phyloP scores from a whole-genome alignment of 2,113 vertebrate genomes.

The Odocoileus virginianus region DNA sequence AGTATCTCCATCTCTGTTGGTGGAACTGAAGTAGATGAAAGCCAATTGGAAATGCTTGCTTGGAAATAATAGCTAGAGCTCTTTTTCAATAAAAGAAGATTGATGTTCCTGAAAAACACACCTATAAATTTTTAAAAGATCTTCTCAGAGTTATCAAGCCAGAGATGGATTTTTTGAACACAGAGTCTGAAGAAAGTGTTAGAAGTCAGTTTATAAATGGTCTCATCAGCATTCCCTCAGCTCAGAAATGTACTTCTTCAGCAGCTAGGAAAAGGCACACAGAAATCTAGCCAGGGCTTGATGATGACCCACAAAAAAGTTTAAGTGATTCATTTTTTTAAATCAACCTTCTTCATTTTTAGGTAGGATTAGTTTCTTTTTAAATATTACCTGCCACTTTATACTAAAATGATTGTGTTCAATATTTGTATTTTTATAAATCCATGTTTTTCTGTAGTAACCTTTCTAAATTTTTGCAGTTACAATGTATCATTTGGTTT shows the following conservation, averaged over 20 bases:
- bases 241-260: background rate
- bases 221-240: background rate
- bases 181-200: background rate
- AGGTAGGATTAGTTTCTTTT: background rate
- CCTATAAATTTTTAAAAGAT: background rate
- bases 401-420: background rate
- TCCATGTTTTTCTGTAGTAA: background rate
- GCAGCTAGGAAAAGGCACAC: background rate
- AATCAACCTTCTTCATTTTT: background rate
- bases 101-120: background rate
- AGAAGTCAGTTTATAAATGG: constrained; percentile 3
- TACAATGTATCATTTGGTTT: background rate
- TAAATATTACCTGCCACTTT: background rate
- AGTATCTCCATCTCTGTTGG: background rate
- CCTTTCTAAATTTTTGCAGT: background rate
- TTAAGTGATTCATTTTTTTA: background rate
- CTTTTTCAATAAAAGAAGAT: background rate
- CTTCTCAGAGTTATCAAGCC: background rate
- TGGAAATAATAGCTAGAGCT: background rate
- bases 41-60: background rate
- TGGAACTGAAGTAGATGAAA: background rate
- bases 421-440: background rate
- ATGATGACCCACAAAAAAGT: background rate
- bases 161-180: constrained; percentile 18
- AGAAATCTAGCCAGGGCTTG: background rate